These are phyloP conservation scores for Brachionus rubens DNA, from an alignment of 1,140 invertebrate species.

Conservation along the genomic window DNA sequence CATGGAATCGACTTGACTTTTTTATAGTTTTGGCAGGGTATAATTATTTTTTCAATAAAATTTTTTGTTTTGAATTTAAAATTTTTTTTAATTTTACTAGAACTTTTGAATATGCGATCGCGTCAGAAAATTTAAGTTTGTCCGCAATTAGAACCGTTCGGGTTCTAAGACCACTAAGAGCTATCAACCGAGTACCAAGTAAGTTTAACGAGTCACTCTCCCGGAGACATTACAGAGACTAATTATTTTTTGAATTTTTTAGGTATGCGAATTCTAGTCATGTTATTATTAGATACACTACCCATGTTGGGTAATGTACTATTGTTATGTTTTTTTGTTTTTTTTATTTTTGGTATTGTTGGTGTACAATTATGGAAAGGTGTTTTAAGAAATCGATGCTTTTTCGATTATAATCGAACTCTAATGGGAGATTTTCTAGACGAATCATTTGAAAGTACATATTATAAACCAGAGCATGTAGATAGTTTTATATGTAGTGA, in stretches of 20 bases:
- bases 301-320: slow-evolving; percentile 98
- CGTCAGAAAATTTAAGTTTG: slow-evolving; percentile 93
- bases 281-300: slow-evolving; percentile 95
- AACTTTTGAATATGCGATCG: slow-evolving; percentile 85
- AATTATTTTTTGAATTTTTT: neutral
- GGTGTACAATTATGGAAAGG: slow-evolving; percentile 99
- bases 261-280: slow-evolving; percentile 89
- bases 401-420: slow-evolving; percentile 56
- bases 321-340: slow-evolving; percentile 97
- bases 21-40: slow-evolving; percentile 96
- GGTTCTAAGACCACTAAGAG: slow-evolving; percentile 86
- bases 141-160: slow-evolving; percentile 95
- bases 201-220: slow-evolving; percentile 62
- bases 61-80: neutral
- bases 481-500: slow-evolving; percentile 95
- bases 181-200: slow-evolving; percentile 98
- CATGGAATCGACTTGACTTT: slow-evolving; percentile 94
- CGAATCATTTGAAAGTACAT: slow-evolving; percentile 48
- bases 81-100: slow-evolving; percentile 64
- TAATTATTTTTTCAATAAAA: too few relatives aligned
- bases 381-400: slow-evolving; percentile 86
- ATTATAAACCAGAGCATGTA: slow-evolving; percentile 66
- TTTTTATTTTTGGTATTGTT: slow-evolving; percentile 99
- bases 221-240: slow-evolving; percentile 67
- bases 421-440: slow-evolving; percentile 18